A percentile compares a stretch with the other conserved stretches of the same genome.
Evolutionary conservation across 2,797 vertebrate genomes (phyloP).

Genomic region (Neopelma chrysocephalum): DNA sequence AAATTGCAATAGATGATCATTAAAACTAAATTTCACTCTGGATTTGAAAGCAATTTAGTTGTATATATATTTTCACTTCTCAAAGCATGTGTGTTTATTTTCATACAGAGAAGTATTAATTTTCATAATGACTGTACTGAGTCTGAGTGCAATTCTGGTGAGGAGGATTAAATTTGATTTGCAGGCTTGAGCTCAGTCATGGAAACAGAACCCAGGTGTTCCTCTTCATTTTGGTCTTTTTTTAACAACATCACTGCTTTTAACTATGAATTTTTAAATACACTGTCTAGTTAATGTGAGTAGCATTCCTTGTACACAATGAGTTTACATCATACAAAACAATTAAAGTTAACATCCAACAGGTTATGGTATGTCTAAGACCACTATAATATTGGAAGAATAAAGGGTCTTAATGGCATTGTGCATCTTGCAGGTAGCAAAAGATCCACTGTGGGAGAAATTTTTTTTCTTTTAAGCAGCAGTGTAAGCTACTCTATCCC

Average conservation of each 20-base stretch:
- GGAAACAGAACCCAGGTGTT: neutral
- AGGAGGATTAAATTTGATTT: constrained; percentile 17
- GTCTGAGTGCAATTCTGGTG: neutral
- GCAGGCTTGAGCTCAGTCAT: neutral
- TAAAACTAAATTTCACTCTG: neutral
- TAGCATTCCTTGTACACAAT: neutral
- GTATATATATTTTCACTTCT: neutral
- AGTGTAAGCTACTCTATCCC: neutral
- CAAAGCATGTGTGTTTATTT: neutral
- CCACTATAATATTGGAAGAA: neutral
- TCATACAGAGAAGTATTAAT: neutral
- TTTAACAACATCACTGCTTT: neutral
- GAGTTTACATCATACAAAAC: neutral
- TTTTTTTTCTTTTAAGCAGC: neutral
- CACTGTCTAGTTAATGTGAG: neutral
- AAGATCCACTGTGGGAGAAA: neutral
- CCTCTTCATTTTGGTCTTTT: neutral
- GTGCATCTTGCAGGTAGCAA: neutral
- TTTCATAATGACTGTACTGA: neutral
- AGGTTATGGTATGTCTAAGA: neutral
- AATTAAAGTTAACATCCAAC: neutral
- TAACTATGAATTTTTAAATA: neutral
- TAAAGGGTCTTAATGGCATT: neutral
- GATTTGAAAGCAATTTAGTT: neutral
- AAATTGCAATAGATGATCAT: neutral